A percentile compares a stretch with the other conserved stretches of the same genome.
phyloP scores from a whole-genome alignment of 2,113 vertebrate genomes.

The Ranitomeya imitator region DNA sequence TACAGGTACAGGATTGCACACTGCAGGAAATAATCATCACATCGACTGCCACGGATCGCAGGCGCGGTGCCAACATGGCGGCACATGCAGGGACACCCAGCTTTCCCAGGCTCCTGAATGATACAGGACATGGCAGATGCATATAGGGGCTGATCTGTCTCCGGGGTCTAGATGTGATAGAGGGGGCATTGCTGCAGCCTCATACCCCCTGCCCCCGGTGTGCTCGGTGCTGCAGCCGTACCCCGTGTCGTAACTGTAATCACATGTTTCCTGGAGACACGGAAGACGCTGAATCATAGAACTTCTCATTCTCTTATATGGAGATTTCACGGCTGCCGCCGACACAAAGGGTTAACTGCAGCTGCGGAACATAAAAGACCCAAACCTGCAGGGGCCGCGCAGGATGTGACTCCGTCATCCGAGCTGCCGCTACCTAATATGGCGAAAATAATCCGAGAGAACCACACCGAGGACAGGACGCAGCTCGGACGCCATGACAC shows the following conservation, averaged over 20 bases:
- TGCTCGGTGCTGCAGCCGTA: too few relatives aligned
- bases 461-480: not conserved
- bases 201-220: too few relatives aligned
- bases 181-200: too few relatives aligned
- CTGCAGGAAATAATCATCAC: too few relatives aligned
- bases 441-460: not conserved
- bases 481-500: not conserved
- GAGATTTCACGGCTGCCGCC: not conserved
- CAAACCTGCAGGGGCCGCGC: not conserved
- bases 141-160: too few relatives aligned
- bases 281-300: conserved; percentile 1
- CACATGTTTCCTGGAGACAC: not conserved
- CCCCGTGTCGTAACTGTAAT: not conserved
- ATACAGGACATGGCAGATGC: too few relatives aligned
- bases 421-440: not conserved
- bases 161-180: too few relatives aligned
- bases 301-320: not conserved
- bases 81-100: too few relatives aligned
- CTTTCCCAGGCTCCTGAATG: too few relatives aligned
- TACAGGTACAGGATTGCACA: too few relatives aligned
- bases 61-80: too few relatives aligned
- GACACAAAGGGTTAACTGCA: not conserved
- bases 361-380: not conserved
- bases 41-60: too few relatives aligned
- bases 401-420: not conserved